A percentile compares a stretch with the other conserved stretches of the same genome.
Conservation (phyloP, 2,113 vertebrate species). For the Anarrhichthys ocellatus region DNA sequence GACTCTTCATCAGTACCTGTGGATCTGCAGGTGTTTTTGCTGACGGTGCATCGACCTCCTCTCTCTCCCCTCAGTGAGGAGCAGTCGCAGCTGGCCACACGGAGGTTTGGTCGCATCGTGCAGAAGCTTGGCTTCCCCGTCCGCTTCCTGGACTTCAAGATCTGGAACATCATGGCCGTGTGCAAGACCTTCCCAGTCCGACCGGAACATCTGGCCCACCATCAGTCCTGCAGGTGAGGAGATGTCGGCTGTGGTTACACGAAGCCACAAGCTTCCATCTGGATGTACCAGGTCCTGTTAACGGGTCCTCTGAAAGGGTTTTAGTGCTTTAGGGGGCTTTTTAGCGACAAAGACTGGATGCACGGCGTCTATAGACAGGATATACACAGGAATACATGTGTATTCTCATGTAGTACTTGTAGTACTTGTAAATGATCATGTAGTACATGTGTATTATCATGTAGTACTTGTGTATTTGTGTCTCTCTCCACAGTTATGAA, state of each 20-base stretch:
- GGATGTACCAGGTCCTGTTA: background rate
- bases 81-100: constrained; percentile 87
- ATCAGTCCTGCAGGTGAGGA: constrained; percentile 37
- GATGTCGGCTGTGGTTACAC: constrained; percentile 14
- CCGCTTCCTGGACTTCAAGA: constrained; percentile 91
- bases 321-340: too few relatives aligned
- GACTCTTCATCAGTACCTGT: background rate
- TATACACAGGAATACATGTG: too few relatives aligned
- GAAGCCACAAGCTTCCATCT: too few relatives aligned
- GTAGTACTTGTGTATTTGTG: background rate
- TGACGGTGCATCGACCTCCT: background rate
- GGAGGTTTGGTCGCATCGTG: constrained; percentile 88
- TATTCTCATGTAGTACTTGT: too few relatives aligned
- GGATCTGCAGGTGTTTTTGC: background rate
- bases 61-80: constrained; percentile 38
- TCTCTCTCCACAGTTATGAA: constrained; percentile 85
- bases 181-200: constrained; percentile 88
- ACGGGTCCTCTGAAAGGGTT: background rate
- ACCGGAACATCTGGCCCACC: constrained; percentile 86
- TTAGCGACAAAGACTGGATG: too few relatives aligned
- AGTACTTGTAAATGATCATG: too few relatives aligned
- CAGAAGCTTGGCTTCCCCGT: constrained; percentile 94
- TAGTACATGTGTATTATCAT: too few relatives aligned
- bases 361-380: too few relatives aligned
- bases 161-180: constrained; percentile 90